phyloP scores from a whole-genome alignment of 2,113 vertebrate genomes.

The Chionis minor region DNA sequence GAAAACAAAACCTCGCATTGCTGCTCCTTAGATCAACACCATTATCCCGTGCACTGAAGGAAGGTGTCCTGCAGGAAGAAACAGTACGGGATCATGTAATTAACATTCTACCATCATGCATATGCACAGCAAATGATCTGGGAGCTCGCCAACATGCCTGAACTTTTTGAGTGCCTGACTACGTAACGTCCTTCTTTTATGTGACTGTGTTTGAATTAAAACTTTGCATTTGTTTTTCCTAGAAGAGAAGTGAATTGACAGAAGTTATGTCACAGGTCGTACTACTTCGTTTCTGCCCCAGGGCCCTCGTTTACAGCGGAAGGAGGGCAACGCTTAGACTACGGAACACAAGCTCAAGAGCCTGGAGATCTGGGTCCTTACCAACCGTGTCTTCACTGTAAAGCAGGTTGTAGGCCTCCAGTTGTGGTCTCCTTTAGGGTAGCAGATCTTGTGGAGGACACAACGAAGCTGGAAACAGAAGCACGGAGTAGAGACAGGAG shows the following conservation, averaged over 20 bases:
- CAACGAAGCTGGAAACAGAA: background rate
- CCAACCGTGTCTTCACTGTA: rapidly evolving
- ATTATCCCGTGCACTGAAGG: rapidly evolving
- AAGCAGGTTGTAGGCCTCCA: background rate
- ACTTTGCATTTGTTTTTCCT: background rate
- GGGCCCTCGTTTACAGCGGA: background rate
- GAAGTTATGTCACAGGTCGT: background rate
- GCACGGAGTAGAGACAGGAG: background rate
- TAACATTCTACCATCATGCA: background rate
- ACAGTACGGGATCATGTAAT: background rate
- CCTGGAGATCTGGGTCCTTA: background rate
- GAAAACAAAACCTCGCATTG: background rate
- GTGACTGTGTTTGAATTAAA: background rate
- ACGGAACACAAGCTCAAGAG: background rate
- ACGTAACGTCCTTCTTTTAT: background rate
- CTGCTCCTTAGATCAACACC: background rate
- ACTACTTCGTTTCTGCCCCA: background rate
- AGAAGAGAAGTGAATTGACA: background rate
- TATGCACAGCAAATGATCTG: background rate
- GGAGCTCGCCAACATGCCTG: background rate
- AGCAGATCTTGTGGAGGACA: background rate
- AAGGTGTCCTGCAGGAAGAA: background rate
- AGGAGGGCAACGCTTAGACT: background rate
- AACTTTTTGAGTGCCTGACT: background rate
- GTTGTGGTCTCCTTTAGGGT: background rate